phyloP scores from a whole-genome alignment of 2,113 vertebrate genomes.

The Hepsetus odoe region DNA sequence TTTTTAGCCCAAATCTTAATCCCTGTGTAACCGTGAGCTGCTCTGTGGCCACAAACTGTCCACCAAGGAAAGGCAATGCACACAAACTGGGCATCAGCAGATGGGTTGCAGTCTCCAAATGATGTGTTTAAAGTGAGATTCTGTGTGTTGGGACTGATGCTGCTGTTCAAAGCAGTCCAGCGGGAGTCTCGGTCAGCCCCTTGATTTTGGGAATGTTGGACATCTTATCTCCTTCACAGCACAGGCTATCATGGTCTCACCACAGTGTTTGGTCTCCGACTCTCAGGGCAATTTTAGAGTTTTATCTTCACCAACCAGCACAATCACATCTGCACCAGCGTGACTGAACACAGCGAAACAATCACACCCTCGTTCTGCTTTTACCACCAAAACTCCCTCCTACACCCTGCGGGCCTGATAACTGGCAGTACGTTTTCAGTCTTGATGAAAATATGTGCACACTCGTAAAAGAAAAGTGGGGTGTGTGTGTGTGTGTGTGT shows the following conservation, averaged over 20 bases:
- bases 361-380: neutral
- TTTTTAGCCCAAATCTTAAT: too few relatives aligned
- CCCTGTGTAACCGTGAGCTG: neutral
- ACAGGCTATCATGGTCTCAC: neutral
- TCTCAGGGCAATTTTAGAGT: conserved; percentile 12
- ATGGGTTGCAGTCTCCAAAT: neutral
- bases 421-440: neutral
- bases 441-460: neutral
- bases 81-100: neutral
- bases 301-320: neutral
- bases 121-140: neutral
- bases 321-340: conserved; percentile 10
- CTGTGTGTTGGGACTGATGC: neutral
- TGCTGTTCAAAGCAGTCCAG: neutral
- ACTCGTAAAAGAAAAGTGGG: neutral
- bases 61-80: neutral
- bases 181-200: neutral
- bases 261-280: neutral
- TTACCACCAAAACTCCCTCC: neutral
- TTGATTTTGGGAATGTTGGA: neutral
- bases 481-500: neutral
- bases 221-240: conserved; percentile 18
- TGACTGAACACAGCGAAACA: neutral
- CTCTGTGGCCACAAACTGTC: neutral
- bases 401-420: neutral